A percentile compares a stretch with the other conserved stretches of the same genome.
These are phyloP conservation scores for Pomatorhinus ruficollis DNA, from an alignment of 2,113 vertebrate genomes.

Conservation along the genomic window DNA sequence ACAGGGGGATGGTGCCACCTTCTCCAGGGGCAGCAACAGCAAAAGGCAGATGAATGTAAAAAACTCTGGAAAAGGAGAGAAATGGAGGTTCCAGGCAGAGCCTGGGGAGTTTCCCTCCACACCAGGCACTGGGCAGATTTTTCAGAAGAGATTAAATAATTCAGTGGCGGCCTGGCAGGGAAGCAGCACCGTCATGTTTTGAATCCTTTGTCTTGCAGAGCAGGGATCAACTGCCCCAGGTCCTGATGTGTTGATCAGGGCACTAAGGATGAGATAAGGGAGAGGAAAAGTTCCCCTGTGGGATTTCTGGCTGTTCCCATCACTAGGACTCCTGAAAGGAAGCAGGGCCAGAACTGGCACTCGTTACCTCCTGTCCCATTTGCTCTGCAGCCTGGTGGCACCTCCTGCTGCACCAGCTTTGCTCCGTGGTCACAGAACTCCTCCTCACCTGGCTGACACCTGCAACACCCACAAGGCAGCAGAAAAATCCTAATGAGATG, in stretches of 20 bases:
- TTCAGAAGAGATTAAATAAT: not conserved
- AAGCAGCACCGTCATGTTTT: not conserved
- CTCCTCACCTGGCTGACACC: not conserved
- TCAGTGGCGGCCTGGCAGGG: not conserved
- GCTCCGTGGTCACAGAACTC: not conserved
- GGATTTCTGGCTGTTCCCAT: not conserved
- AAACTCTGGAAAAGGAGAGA: not conserved
- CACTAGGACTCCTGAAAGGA: not conserved
- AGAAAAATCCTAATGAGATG: not conserved
- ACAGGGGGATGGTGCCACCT: not conserved
- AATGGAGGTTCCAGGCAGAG: not conserved
- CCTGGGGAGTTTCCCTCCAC: not conserved
- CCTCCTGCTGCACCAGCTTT: not conserved
- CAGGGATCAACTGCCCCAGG: not conserved
- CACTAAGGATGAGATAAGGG: not conserved
- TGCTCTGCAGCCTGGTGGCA: fast-evolving
- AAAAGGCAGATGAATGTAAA: not conserved
- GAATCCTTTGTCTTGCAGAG: not conserved
- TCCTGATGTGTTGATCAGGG: not conserved
- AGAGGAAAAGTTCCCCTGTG: not conserved
- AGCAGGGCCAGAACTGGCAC: not conserved
- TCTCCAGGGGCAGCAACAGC: not conserved
- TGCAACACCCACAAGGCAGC: not conserved
- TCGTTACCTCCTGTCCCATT: not conserved
- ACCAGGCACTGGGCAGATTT: not conserved